Evolutionary conservation across 2,113 vertebrate species (phyloP), one percentile per base, ranked within the genome.

Genomic region (Gorilla gorilla): DNA sequence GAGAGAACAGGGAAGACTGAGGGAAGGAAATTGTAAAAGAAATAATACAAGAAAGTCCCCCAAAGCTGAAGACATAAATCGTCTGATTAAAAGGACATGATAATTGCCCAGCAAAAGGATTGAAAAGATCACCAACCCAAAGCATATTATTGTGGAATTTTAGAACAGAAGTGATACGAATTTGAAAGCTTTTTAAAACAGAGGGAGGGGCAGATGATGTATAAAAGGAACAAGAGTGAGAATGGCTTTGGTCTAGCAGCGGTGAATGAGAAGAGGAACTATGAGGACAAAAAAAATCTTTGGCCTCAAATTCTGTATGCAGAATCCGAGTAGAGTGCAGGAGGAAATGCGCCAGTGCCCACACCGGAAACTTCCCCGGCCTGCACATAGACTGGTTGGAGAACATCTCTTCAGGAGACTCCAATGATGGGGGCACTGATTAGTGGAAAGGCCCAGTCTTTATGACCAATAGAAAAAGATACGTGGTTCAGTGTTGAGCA

Each of bases 21-120:
- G 52, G 50, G 55, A 92, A 52, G 82, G 35, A 82, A 76, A 78
- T 85, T 50, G 45, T 25, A 55, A 75, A 79, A 90, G 80, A 88
- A 82, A 32, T 57, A 88, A 75, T 64, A 45, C 12, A 73, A 82
- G 81, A 84, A 90, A 90, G 75, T 61, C 38, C 61, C 30, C 57
- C 50, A 70, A 32, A 93, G 57, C 13, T 45, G 14, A 87, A 83
- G 75, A 16, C 8, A 4, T 7, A 57, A 59, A 6, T 82, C 38
- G 72, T 89, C 16, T 57, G 8, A 52, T 81, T 81, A 66, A 92
- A 89, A 72, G 11, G 20, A 50, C 12, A n/a, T 75, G 45, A 32
- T 78, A 12, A 43, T 72, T 87, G n/a, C 80, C 38, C 35, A n/a
- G 45, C 3, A 68, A 90, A 87, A 90, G n/a, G 48, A 83, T 45